Conservation (phyloP, 2,797 vertebrate species). For the Manis crassicaudata region DNA sequence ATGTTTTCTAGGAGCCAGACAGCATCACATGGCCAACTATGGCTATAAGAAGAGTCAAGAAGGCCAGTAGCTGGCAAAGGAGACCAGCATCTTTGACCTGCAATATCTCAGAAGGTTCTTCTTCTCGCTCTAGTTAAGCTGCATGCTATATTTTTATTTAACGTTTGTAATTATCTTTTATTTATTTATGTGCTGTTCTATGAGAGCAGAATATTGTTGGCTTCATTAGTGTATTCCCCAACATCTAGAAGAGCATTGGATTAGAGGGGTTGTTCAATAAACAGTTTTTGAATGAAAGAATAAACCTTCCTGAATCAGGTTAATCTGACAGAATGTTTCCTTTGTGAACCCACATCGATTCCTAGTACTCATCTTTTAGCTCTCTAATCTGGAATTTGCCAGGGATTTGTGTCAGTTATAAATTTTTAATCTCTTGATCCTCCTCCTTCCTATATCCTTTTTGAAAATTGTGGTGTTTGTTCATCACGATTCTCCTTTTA, state of each 20-base stretch:
- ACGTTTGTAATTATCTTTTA: neutral
- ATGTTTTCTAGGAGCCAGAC: neutral
- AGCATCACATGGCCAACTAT: neutral
- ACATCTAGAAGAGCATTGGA: neutral
- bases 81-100: neutral
- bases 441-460: neutral
- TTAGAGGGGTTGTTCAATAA: neutral
- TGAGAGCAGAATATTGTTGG: neutral
- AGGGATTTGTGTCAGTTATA: neutral
- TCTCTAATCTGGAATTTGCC: neutral
- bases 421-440: neutral
- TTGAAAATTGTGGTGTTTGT: neutral
- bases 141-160: conserved; percentile 25
- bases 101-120: neutral
- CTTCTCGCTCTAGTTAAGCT: neutral
- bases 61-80: neutral
- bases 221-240: neutral
- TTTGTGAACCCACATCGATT: neutral
- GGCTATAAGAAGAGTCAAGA: neutral
- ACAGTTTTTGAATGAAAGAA: neutral
- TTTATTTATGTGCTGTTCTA: conserved; percentile 6
- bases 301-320: neutral
- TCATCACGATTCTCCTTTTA: neutral
- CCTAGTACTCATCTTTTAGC: neutral
- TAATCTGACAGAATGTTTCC: neutral